Evolutionary conservation across 2,797 vertebrate genomes (phyloP).

Genomic region (Neoniphon sammara): DNA sequence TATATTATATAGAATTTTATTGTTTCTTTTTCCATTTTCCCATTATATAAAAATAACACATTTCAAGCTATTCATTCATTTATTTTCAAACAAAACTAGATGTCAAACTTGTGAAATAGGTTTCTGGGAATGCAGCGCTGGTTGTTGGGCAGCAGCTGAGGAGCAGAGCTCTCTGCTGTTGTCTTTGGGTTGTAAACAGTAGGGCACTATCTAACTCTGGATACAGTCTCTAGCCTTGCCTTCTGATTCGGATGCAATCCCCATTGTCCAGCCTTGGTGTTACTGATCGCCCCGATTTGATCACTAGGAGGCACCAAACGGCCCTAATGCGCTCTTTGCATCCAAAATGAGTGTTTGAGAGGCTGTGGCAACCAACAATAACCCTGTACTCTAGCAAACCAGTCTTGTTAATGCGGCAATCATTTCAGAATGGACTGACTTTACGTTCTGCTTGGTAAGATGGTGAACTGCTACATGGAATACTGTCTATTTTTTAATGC

Average conservation of each 20-base stretch:
- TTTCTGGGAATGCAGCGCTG: constrained; percentile 59
- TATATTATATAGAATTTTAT: constrained; percentile 80
- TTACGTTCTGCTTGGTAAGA: constrained; percentile 68
- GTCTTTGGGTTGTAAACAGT: constrained; percentile 75
- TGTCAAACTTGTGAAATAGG: constrained; percentile 52
- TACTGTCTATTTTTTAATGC: constrained; percentile 73
- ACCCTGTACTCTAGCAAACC: constrained; percentile 55
- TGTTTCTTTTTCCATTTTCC: constrained; percentile 65
- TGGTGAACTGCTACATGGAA: constrained; percentile 81
- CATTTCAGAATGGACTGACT: constrained; percentile 53
- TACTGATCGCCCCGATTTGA: constrained; percentile 11
- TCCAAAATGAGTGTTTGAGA: constrained; percentile 59
- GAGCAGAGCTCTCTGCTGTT: constrained; percentile 37
- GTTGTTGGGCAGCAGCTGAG: constrained; percentile 44
- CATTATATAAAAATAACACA: constrained; percentile 82
- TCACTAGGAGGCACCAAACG: constrained; percentile 22
- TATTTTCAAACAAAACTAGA: constrained; percentile 66
- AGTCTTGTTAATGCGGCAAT: constrained; percentile 43
- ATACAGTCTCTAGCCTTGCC: constrained; percentile 32
- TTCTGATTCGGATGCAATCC: constrained; percentile 29
- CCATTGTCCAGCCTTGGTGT: constrained; percentile 38
- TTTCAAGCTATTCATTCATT: constrained; percentile 70
- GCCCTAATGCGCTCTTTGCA: constrained; percentile 38
- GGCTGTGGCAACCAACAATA: constrained; percentile 47
- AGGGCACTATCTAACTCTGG: constrained; percentile 42